Base-by-base conservation (phyloP, 2,888 invertebrate genomes). In the Hypena proboscidalis region DNA sequence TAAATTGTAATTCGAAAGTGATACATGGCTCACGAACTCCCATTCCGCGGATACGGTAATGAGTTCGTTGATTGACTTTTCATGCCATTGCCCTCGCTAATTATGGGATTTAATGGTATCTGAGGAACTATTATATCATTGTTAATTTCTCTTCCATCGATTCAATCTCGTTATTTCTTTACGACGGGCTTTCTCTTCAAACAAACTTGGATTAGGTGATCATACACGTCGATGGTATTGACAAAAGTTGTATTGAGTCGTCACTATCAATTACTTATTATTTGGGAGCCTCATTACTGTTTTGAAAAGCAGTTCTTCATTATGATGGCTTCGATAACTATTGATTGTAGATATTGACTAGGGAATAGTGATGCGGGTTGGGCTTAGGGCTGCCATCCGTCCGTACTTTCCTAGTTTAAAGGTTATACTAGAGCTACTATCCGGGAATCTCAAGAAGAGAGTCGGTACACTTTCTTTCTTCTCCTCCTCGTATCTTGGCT, bases 291-390 rank as follows among this genome's bases (percentile, higher is more conserved):
- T 86, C 82, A 85, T 86, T 83, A 87, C 81, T 78, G 77, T 74
- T 80, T 82, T 82, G 80, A 84, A 86, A 85, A 83, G 82, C 76
- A 72, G 79, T 79, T 87, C 82, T 85, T 85, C 83, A 84, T 84
- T 83, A 85, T 84, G 76, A 79, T 75, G 72, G 65, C 72, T 74
- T 76, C 71, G 75, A 78, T 85, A 80, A 80, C 78, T 80, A 82
- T 85, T 87, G 81, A 83, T n/a, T n/a, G n/a, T n/a, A n/a, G n/a
- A n/a, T n/a, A n/a, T n/a, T n/a, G n/a, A n/a, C n/a, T n/a, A n/a
- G n/a, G 73, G 71, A 70, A 67, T 70, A 77, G 68, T 76, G 74
- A 88, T 88, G 86, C 88, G 88, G 87, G 88, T 60, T 43, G 40
- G 57, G 50, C 60, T n/a, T n/a, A n/a, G n/a, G n/a, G n/a, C n/a